Evolutionary conservation across 92 coral and sea anemone genomes (phyloP).

Genomic region (Plumapathes pennacea): DNA sequence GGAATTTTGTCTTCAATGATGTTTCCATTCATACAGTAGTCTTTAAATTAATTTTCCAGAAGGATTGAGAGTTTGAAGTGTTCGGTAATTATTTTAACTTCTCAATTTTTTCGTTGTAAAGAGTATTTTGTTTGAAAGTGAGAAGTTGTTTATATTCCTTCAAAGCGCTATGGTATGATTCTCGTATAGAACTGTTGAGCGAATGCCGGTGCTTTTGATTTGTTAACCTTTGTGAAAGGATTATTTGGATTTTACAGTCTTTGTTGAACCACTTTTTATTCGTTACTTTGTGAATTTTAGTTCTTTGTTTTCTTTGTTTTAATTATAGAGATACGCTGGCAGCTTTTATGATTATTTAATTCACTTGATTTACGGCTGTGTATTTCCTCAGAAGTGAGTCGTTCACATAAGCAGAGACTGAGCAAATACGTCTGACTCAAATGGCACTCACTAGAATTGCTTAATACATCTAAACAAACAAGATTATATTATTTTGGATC

Average conservation of each 20-base stretch:
- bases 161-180: constrained; percentile 17
- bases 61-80: too few relatives aligned
- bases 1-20: constrained; percentile 3
- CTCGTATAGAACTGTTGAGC: constrained; percentile 6
- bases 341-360: constrained; percentile 9
- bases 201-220: constrained; percentile 42
- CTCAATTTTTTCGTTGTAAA: too few relatives aligned
- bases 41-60: too few relatives aligned
- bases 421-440: too few relatives aligned
- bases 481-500: too few relatives aligned
- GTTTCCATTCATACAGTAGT: constrained; percentile 13
- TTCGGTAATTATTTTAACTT: too few relatives aligned
- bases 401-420: too few relatives aligned
- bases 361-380: constrained; percentile 4
- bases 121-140: too few relatives aligned
- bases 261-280: constrained; percentile 37
- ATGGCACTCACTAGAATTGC: too few relatives aligned
- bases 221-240: constrained; percentile 19
- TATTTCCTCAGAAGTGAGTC: too few relatives aligned
- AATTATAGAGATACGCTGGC: constrained; percentile 22
- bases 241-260: constrained; percentile 19
- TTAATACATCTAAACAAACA: too few relatives aligned
- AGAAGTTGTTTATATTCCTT: constrained; percentile 35
- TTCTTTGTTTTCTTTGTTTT: constrained; percentile 4
- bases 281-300: neutral